Evolutionary conservation across 2,113 vertebrate species (phyloP).

Genomic region (Bucco capensis): DNA sequence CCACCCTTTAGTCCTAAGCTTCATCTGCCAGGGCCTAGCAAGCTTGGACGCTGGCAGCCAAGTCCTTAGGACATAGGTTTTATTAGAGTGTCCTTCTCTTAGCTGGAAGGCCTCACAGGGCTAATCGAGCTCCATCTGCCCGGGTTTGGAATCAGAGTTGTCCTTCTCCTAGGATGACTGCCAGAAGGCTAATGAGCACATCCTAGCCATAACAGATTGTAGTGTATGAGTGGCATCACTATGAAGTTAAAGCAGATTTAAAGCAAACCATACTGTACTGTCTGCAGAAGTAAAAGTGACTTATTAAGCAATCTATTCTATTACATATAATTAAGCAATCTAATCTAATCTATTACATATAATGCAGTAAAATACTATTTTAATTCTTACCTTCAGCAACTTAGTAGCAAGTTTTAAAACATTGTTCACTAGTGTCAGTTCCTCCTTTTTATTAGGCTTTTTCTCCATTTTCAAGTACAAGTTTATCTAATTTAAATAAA

Average conservation of each 20-base stretch:
- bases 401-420: conserved; percentile 98
- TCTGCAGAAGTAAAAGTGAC: not conserved
- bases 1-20: too few relatives aligned
- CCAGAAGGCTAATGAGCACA: too few relatives aligned
- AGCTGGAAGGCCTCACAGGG: too few relatives aligned
- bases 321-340: not conserved
- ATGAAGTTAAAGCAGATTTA: not conserved
- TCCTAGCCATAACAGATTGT: too few relatives aligned
- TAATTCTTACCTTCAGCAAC: conserved; percentile 87
- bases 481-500: conserved; percentile 85
- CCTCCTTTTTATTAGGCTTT: conserved; percentile 99
- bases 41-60: too few relatives aligned
- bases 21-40: too few relatives aligned
- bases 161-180: too few relatives aligned
- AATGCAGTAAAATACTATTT: not conserved
- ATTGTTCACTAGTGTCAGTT: conserved; percentile 96
- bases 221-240: not conserved
- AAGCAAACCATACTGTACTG: not conserved
- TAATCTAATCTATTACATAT: not conserved
- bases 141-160: too few relatives aligned
- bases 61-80: too few relatives aligned
- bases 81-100: too few relatives aligned
- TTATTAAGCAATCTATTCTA: not conserved
- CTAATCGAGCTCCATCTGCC: too few relatives aligned
- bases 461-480: conserved; percentile 99